phyloP scores from a whole-genome alignment of 2,113 vertebrate genomes.

The Gasterosteus aculeatus region DNA sequence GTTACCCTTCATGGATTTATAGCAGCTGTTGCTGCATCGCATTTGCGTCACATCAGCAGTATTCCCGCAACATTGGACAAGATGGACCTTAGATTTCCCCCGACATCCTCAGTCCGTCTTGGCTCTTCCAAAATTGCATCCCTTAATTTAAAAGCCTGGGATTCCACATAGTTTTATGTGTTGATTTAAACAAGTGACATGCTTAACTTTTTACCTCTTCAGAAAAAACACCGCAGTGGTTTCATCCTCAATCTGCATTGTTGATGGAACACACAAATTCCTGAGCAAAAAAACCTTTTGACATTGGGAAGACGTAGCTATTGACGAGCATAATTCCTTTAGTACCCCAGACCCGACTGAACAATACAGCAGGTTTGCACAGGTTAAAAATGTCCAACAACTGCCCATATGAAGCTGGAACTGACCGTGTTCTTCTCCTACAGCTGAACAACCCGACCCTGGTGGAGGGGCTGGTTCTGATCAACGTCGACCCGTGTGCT shows the following conservation, averaged over 20 bases:
- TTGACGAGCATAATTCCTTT: not conserved
- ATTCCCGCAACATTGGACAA: not conserved
- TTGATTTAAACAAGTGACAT: slow-evolving; percentile 12
- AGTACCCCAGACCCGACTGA: not conserved
- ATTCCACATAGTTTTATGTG: slow-evolving; percentile 2
- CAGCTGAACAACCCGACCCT: slow-evolving; percentile 91
- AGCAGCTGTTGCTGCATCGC: slow-evolving; percentile 42
- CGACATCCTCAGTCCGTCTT: slow-evolving; percentile 30
- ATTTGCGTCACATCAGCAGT: slow-evolving; percentile 35
- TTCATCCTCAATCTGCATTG: not conserved
- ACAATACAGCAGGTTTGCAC: not conserved
- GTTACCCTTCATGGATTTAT: slow-evolving; percentile 49
- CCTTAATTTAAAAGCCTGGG: slow-evolving; percentile 25
- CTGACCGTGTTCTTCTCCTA: slow-evolving; percentile 31
- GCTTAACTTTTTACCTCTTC: slow-evolving; percentile 5
- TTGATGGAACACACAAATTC: not conserved
- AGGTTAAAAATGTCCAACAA: not conserved
- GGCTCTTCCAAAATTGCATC: slow-evolving; percentile 17
- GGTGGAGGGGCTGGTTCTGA: slow-evolving; percentile 95
- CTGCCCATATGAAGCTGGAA: not conserved
- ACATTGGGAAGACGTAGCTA: not conserved
- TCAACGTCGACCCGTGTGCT: slow-evolving; percentile 94
- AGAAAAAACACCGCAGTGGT: slow-evolving; percentile 1
- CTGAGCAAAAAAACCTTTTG: not conserved
- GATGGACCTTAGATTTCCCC: slow-evolving; percentile 42